Conservation (phyloP, 2,888 invertebrate genomes). For the Megastigmus dorsalis region DNA sequence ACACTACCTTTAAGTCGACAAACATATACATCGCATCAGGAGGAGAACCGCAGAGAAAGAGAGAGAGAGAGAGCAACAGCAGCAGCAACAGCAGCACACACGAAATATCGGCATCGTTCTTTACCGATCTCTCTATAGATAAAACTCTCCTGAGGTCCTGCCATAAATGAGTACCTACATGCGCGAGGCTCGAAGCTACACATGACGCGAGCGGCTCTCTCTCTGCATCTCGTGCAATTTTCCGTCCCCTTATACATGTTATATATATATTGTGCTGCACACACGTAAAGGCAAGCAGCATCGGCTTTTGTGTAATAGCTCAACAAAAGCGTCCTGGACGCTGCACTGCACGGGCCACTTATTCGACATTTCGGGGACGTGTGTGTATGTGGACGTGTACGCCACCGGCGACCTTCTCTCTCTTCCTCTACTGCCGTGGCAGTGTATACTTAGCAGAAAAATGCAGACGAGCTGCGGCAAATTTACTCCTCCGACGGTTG, state of each 20-base stretch:
- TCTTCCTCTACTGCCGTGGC: no score
- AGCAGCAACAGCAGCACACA: no score
- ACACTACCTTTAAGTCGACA: neutral
- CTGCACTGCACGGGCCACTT: no score
- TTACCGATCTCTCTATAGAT: conserved; percentile 20
- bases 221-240: conserved; percentile 32
- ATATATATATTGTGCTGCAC: neutral
- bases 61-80: no score
- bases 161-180: no score
- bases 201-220: neutral
- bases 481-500: conserved; percentile 58
- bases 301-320: no score
- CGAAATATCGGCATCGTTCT: conserved; percentile 7
- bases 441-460: conserved; percentile 34
- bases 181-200: no score
- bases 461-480: conserved; percentile 22
- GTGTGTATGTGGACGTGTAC: neutral
- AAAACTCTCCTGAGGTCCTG: neutral
- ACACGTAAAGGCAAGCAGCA: neutral
- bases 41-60: no score
- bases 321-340: no score
- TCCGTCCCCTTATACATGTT: neutral
- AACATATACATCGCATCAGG: no score
- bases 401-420: conserved; percentile 30
- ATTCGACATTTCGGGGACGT: no score